Evolutionary conservation across 2,113 vertebrate genomes (phyloP).

Genomic region (Ploceus nigricollis): DNA sequence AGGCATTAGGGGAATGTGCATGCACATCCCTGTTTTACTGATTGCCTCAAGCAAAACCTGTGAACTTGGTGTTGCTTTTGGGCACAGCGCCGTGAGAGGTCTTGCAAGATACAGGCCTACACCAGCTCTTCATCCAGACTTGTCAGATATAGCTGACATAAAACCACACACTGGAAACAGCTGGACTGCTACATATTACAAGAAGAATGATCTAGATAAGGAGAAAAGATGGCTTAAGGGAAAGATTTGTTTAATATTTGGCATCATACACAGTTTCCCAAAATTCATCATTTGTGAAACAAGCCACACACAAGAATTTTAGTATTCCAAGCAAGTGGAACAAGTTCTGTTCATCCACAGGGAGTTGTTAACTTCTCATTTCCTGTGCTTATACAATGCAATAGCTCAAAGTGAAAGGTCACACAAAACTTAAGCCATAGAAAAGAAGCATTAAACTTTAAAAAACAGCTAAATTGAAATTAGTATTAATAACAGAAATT

Average conservation of each 20-base stretch:
- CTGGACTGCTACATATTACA: not conserved
- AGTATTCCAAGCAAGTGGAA: not conserved
- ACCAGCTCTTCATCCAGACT: not conserved
- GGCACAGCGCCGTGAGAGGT: rapidly evolving
- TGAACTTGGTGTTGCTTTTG: not conserved
- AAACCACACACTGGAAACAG: not conserved
- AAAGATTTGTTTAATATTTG: not conserved
- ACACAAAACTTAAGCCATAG: not conserved
- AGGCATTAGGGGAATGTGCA: not conserved
- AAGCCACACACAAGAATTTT: not conserved
- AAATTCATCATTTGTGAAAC: not conserved
- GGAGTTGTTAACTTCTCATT: not conserved
- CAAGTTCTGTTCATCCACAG: not conserved
- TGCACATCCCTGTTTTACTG: not conserved
- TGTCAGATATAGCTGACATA: rapidly evolving
- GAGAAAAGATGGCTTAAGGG: not conserved
- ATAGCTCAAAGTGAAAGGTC: not conserved
- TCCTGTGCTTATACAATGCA: not conserved
- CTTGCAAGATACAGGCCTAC: not conserved
- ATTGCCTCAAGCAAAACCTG: not conserved
- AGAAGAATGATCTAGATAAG: not conserved
- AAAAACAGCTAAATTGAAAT: not conserved
- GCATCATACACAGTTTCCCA: not conserved
- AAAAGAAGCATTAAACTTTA: not conserved
- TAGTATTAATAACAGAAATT: not conserved